Conservation (phyloP, 2,113 vertebrate species). For the Pogona vitticeps region DNA sequence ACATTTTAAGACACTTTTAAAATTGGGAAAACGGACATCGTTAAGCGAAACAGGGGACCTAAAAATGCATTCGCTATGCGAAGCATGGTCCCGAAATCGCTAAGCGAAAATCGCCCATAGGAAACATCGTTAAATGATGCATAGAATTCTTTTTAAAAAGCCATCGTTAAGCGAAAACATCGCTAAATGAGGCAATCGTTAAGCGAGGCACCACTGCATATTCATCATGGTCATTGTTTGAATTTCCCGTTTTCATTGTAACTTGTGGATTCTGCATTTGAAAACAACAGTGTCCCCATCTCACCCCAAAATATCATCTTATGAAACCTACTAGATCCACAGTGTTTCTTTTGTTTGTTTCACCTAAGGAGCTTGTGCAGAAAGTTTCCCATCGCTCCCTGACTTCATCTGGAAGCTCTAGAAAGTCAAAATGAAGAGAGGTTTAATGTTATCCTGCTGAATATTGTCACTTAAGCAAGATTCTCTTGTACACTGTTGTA, state of each 20-base stretch:
- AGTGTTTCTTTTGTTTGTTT: conserved; percentile 98
- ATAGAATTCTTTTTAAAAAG: too few relatives aligned
- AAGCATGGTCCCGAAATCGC: too few relatives aligned
- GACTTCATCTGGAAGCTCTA: conserved; percentile 90
- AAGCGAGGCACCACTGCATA: too few relatives aligned
- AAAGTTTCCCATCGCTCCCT: conserved; percentile 94
- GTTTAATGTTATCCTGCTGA: background rate
- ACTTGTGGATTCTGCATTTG: too few relatives aligned
- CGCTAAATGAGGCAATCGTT: too few relatives aligned
- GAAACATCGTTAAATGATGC: too few relatives aligned
- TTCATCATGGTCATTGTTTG: background rate
- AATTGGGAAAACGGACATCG: too few relatives aligned
- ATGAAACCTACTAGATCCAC: conserved; percentile 91
- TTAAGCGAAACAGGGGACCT: too few relatives aligned
- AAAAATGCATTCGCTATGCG: too few relatives aligned
- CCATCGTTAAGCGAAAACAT: too few relatives aligned
- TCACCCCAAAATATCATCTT: background rate
- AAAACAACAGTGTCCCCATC: background rate
- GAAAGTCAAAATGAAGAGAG: conserved; percentile 25
- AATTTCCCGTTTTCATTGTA: background rate
- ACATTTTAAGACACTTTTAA: too few relatives aligned
- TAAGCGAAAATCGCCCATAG: too few relatives aligned
- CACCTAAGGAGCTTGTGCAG: conserved; percentile 90
- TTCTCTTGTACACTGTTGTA: background rate
- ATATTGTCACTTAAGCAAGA: background rate